phyloP scores from a whole-genome alignment of 1,140 invertebrate species.

The Cherax quadricarinatus region DNA sequence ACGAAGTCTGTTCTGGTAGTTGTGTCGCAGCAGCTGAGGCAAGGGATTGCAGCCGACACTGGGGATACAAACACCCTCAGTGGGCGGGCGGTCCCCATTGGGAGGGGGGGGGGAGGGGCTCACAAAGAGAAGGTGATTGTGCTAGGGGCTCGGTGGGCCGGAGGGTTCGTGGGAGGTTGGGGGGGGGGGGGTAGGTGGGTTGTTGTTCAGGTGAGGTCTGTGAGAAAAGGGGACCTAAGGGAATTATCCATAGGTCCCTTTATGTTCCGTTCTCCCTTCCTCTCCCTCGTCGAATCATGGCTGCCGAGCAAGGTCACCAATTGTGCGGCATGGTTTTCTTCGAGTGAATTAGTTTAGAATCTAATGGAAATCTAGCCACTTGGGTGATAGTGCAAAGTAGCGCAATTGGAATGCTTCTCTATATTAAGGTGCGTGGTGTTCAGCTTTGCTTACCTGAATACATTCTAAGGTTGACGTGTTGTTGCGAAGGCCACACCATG shows the following conservation, averaged over 20 bases:
- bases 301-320: too few relatives aligned
- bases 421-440: too few relatives aligned
- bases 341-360: too few relatives aligned
- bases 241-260: slow-evolving; percentile 37
- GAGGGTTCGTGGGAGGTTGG: background rate
- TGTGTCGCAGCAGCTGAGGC: background rate
- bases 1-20: background rate
- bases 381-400: too few relatives aligned
- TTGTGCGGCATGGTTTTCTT: too few relatives aligned
- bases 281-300: too few relatives aligned
- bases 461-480: too few relatives aligned
- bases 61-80: background rate
- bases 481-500: too few relatives aligned
- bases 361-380: too few relatives aligned
- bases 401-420: too few relatives aligned
- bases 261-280: slow-evolving; percentile 7
- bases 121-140: background rate
- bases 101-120: background rate
- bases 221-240: slow-evolving; percentile 34
- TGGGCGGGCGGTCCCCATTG: background rate
- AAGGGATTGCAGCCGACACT: slow-evolving; percentile 1
- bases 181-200: background rate
- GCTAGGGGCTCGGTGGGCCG: background rate
- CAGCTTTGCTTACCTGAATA: too few relatives aligned
- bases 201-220: slow-evolving; percentile 43